Evolutionary conservation across 2,888 invertebrate species (phyloP).

Genomic region (Leucoptera coffeella): DNA sequence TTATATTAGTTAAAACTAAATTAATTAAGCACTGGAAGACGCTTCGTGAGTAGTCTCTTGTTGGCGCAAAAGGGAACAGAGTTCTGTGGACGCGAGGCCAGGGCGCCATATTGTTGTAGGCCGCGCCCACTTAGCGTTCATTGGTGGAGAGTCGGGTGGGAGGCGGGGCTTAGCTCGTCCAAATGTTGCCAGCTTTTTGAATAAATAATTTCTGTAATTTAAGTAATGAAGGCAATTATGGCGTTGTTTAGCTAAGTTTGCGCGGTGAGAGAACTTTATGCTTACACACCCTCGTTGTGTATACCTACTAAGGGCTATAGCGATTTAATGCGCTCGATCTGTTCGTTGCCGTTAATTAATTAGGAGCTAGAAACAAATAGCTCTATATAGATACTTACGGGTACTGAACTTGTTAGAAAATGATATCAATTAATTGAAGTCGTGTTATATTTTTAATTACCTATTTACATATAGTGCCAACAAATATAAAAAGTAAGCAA

Average conservation of each 20-base stretch:
- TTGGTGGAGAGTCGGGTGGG: conserved; percentile 17
- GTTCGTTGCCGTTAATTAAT: conserved; percentile 34
- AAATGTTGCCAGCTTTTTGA: conserved; percentile 54
- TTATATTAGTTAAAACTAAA: conserved; percentile 19
- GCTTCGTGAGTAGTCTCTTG: conserved; percentile 1
- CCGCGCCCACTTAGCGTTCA: conserved; percentile 24
- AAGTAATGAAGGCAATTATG: conserved; percentile 56
- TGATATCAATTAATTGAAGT: too few species aligned
- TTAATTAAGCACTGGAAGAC: conserved; percentile 18
- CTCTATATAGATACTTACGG: conserved; percentile 1
- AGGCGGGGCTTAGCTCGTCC: conserved; percentile 26
- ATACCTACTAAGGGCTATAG: conserved; percentile 40
- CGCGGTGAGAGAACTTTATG: conserved; percentile 50
- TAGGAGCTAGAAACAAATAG: conserved; percentile 15
- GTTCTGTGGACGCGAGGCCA: conserved; percentile 9
- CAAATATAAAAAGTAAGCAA: neutral
- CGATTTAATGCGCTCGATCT: conserved; percentile 51
- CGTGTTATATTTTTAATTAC: neutral
- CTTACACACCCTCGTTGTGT: conserved; percentile 53
- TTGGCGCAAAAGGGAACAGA: conserved; percentile 3
- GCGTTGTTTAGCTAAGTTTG: conserved; percentile 55
- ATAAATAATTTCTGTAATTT: conserved; percentile 56
- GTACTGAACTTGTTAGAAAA: too few species aligned
- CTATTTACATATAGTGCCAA: neutral
- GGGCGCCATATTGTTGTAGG: conserved; percentile 42